Evolutionary conservation across 2,888 invertebrate genomes (phyloP).

Genomic region (Ischnura elegans): DNA sequence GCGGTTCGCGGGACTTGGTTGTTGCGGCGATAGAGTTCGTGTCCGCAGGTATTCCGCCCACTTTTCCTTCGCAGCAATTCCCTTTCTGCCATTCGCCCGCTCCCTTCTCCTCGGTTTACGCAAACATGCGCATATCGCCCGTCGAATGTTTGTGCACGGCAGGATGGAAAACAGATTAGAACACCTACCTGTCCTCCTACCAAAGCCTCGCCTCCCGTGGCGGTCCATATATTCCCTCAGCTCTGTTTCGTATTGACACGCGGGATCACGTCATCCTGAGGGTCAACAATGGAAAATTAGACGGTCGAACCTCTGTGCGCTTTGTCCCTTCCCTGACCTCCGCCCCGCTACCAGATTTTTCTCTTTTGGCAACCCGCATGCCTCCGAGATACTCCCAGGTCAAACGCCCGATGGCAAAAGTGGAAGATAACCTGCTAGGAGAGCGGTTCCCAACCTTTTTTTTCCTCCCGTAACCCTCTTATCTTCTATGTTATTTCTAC

Average conservation of each 20-base stretch:
- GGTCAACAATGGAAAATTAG: constrained; percentile 21
- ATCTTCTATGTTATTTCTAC: too few species aligned
- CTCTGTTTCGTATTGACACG: background rate
- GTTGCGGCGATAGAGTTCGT: constrained; percentile 13
- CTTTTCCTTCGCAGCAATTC: background rate
- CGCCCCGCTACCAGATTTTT: too few species aligned
- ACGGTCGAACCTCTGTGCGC: background rate
- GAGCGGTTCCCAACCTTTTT: too few species aligned
- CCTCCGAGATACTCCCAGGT: too few species aligned
- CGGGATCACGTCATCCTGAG: background rate
- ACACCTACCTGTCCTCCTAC: background rate
- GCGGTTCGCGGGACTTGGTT: background rate
- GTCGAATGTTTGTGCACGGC: background rate
- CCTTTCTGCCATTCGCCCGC: background rate
- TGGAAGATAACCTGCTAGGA: too few species aligned
- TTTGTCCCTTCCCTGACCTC: background rate
- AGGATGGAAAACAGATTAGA: constrained; percentile 33
- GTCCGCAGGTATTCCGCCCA: background rate
- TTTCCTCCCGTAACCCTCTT: too few species aligned
- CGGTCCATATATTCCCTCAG: background rate
- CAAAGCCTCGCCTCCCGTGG: too few species aligned
- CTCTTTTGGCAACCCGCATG: too few species aligned
- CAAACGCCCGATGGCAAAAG: too few species aligned
- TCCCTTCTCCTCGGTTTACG: background rate
- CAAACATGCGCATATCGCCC: background rate